Conservation (phyloP, 2,113 vertebrate species). For the Aptenodytes patagonicus region DNA sequence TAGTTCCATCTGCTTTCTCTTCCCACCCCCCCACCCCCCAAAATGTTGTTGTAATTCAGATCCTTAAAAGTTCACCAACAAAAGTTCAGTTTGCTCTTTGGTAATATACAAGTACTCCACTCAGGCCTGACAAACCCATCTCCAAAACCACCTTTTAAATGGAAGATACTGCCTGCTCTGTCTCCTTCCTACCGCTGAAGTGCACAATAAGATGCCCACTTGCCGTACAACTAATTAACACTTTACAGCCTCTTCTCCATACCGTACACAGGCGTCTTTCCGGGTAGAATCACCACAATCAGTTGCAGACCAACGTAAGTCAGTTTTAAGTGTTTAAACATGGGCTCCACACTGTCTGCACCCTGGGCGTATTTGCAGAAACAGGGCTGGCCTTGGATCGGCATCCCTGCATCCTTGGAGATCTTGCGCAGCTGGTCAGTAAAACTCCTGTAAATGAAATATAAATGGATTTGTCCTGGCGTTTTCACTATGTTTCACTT, state of each 20-base stretch:
- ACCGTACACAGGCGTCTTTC: slow-evolving; percentile 98
- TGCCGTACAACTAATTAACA: not conserved
- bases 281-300: slow-evolving; percentile 96
- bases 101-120: not conserved
- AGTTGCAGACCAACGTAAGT: slow-evolving; percentile 97
- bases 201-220: not conserved
- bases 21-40: too few relatives aligned
- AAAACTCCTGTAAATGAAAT: slow-evolving; percentile 83
- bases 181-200: not conserved
- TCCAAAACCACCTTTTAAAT: not conserved
- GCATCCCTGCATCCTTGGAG: slow-evolving; percentile 98
- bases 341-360: slow-evolving; percentile 98
- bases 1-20: not conserved
- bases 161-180: not conserved
- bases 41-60: not conserved
- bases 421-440: slow-evolving; percentile 98
- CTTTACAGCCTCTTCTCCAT: slow-evolving; percentile 25
- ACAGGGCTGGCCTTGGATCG: slow-evolving; percentile 97
- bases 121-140: not conserved
- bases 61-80: not conserved
- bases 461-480: not conserved
- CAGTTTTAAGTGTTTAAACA: slow-evolving; percentile 99
- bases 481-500: not conserved
- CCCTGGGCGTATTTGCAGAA: slow-evolving; percentile 99
- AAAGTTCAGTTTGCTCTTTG: not conserved